These are phyloP conservation scores for Pelagia noctiluca DNA, from an alignment of 30 jellyfish, hydroid and myxozoan species.

Conservation along the genomic window DNA sequence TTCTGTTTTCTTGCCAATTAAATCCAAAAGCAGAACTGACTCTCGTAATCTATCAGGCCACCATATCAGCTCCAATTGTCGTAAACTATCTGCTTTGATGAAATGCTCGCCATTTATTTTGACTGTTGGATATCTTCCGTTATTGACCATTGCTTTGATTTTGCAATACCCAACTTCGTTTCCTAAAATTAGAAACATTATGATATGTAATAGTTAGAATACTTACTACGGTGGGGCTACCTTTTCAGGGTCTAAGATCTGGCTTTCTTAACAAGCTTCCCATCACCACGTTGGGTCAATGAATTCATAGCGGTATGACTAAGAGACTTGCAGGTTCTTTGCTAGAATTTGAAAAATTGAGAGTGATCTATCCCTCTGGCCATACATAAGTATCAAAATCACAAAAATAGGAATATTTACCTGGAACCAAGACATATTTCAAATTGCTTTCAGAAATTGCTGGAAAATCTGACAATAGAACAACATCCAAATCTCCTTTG, in stretches of 20 bases:
- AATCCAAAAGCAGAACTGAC: conserved; percentile 21
- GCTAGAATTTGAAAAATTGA: too few relatives aligned
- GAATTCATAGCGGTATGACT: too few relatives aligned
- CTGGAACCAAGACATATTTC: conserved; percentile 17
- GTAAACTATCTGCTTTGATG: conserved; percentile 46
- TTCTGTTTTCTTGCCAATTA: not conserved
- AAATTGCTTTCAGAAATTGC: conserved; percentile 13
- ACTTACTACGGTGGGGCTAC: too few relatives aligned
- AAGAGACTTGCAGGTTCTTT: too few relatives aligned
- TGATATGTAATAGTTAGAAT: too few relatives aligned
- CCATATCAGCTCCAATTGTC: conserved; percentile 59
- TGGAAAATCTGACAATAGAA: conserved; percentile 49
- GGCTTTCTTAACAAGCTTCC: too few relatives aligned
- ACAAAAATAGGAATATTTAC: too few relatives aligned
- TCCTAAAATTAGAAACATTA: not conserved
- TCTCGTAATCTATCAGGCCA: conserved; percentile 33
- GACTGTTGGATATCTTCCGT: conserved; percentile 35
- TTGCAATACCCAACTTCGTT: conserved; percentile 50
- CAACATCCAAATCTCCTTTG: conserved; percentile 58
- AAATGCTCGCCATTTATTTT: not conserved
- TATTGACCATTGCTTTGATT: conserved; percentile 19
- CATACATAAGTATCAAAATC: too few relatives aligned
- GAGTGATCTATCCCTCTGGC: too few relatives aligned
- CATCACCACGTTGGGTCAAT: too few relatives aligned
- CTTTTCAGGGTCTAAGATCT: too few relatives aligned